phyloP scores from a whole-genome alignment of 2,113 vertebrate genomes.

The Harpagus bidentatus region DNA sequence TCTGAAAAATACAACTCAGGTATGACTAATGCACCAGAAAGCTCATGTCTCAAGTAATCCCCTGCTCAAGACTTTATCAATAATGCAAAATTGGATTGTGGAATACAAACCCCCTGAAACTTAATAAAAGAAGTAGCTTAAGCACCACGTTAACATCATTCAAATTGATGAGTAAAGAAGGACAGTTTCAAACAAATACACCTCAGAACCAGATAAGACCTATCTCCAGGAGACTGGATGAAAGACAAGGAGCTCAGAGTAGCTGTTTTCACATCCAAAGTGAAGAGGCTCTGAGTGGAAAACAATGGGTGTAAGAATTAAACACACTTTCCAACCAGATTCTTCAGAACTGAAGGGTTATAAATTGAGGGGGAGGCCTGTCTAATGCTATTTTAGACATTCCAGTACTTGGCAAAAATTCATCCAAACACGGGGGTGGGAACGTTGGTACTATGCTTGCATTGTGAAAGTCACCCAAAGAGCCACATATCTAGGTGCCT shows the following conservation, averaged over 20 bases:
- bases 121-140: constrained; percentile 37
- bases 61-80: constrained; percentile 45
- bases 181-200: constrained; percentile 24
- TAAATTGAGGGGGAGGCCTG: background rate
- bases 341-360: background rate
- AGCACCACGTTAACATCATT: constrained; percentile 10
- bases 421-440: background rate
- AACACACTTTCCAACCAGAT: background rate
- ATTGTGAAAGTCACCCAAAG: background rate
- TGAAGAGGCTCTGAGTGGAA: background rate
- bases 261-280: background rate
- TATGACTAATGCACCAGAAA: constrained; percentile 9
- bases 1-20: background rate
- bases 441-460: background rate
- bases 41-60: constrained; percentile 41
- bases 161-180: constrained; percentile 3
- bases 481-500: background rate
- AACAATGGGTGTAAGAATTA: background rate
- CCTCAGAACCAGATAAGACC: background rate
- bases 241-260: background rate
- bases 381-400: background rate
- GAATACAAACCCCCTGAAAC: constrained; percentile 37
- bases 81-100: constrained; percentile 47
- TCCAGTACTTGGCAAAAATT: background rate
- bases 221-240: background rate